Evolutionary conservation across 2,113 vertebrate genomes (phyloP).

Genomic region (Potamarius usumacintae): DNA sequence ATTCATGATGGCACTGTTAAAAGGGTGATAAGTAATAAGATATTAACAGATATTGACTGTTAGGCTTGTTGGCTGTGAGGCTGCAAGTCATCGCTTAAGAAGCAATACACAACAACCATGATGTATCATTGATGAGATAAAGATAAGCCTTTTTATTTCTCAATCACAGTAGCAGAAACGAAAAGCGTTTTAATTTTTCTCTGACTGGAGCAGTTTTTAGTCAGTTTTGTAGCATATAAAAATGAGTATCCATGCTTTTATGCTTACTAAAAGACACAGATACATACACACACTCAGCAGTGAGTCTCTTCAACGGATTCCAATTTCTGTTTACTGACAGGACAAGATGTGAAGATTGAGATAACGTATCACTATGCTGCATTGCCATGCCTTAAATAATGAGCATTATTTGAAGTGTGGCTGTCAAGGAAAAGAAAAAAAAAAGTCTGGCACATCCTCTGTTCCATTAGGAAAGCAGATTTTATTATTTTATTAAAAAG

Average conservation of each 20-base stretch:
- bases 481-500: conserved; percentile 71
- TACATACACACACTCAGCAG: not conserved
- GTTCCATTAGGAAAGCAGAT: conserved; percentile 31
- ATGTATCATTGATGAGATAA: not conserved
- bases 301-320: conserved; percentile 20
- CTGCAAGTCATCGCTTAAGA: not conserved
- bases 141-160: not conserved
- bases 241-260: not conserved
- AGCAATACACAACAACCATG: not conserved
- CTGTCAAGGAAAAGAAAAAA: conserved; percentile 55
- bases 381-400: conserved; percentile 70
- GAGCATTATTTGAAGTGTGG: conserved; percentile 61
- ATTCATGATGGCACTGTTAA: conserved; percentile 9
- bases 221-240: not conserved
- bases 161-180: not conserved
- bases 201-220: not conserved
- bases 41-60: conserved; percentile 26
- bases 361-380: conserved; percentile 62
- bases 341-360: conserved; percentile 66
- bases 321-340: conserved; percentile 54
- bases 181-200: not conserved
- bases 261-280: not conserved
- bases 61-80: not conserved
- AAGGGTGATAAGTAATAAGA: conserved; percentile 17
- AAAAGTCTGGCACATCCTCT: conserved; percentile 55